Conservation (phyloP, 2,888 invertebrate genomes). For the Erebia epiphron region DNA sequence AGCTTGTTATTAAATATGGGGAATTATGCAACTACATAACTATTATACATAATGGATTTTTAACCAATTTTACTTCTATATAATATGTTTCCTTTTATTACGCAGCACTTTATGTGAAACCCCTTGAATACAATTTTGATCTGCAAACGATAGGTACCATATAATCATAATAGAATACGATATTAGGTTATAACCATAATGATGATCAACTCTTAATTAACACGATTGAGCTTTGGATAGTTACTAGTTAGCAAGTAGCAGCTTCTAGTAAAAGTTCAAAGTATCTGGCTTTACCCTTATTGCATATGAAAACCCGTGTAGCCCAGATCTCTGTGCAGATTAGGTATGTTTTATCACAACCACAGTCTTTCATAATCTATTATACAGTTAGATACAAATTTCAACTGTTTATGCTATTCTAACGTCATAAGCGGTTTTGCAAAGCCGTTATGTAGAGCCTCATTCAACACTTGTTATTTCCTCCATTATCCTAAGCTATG, state of each 20-base stretch:
- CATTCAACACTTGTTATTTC: conserved; percentile 63
- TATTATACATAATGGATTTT: no score
- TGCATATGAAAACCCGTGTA: background rate
- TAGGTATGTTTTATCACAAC: background rate
- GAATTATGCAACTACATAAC: background rate
- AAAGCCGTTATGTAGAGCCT: conserved; percentile 66
- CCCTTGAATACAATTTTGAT: no score
- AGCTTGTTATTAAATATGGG: conserved; percentile 6
- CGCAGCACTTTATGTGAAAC: no score
- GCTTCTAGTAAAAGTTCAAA: background rate
- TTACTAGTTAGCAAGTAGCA: no score
- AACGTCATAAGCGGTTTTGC: conserved; percentile 38
- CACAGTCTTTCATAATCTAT: background rate
- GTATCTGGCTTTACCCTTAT: background rate
- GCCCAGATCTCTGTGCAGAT: no score
- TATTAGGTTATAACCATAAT: no score
- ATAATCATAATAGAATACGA: no score
- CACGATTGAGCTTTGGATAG: no score
- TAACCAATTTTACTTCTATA: no score
- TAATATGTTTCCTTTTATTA: no score
- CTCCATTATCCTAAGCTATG: conserved; percentile 63
- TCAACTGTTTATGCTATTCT: conserved; percentile 28
- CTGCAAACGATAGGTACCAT: no score
- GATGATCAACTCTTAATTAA: no score
- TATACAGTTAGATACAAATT: conserved; percentile 18